Percentiles rank a stretch among this genome's conserved stretches.
Evolutionary conservation across 2,113 vertebrate genomes (phyloP).

Genomic region (Amazona guildingii): DNA sequence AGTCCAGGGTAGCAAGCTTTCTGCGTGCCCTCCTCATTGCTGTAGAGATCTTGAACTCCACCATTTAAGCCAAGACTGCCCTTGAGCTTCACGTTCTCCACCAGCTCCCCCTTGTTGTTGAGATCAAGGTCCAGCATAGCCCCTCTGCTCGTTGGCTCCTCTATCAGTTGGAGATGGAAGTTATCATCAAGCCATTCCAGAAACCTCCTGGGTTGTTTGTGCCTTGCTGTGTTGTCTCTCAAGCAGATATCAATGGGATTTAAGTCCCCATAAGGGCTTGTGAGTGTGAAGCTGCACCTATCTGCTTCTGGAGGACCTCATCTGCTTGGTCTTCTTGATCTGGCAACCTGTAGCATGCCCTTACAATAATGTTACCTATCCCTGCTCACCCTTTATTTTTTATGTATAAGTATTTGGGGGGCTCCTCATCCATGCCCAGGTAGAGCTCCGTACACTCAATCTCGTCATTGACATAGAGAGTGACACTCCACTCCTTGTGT

Average conservation of each 20-base stretch:
- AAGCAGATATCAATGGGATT: not conserved
- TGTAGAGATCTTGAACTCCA: not conserved
- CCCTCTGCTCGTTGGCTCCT: not conserved
- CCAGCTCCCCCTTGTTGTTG: not conserved
- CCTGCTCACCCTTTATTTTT: not conserved
- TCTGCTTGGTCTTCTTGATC: not conserved
- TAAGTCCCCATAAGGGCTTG: not conserved
- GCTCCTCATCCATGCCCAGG: not conserved
- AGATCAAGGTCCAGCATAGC: not conserved
- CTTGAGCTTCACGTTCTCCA: not conserved
- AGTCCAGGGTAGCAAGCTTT: not conserved
- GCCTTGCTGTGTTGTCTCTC: not conserved
- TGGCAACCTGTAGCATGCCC: not conserved
- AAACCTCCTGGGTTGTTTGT: not conserved
- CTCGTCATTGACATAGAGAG: not conserved
- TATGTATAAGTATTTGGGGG: not conserved
- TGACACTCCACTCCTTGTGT: not conserved
- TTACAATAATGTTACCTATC: not conserved
- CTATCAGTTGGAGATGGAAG: not conserved
- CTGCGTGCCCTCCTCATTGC: not conserved
- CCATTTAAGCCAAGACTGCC: not conserved
- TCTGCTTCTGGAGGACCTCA: not conserved
- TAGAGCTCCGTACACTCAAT: not conserved
- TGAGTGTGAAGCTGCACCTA: not conserved
- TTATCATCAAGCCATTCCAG: not conserved